phyloP scores from a whole-genome alignment of 1,140 invertebrate species.

The Ceratina japonica region DNA sequence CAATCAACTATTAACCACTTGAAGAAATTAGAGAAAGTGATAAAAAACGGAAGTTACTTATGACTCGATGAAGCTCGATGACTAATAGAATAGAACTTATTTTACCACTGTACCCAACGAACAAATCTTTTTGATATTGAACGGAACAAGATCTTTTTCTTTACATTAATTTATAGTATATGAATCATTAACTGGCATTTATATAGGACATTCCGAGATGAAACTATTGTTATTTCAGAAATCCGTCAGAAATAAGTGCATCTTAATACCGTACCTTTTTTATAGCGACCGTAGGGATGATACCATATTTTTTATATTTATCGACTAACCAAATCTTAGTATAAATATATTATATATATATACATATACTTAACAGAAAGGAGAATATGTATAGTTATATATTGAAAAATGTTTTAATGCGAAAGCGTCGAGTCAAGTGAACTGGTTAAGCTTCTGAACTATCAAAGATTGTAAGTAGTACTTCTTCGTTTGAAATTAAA shows the following conservation, averaged over 20 bases:
- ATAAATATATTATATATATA: constrained; percentile 38
- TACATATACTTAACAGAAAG: constrained; percentile 27
- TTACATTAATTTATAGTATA: constrained; percentile 7
- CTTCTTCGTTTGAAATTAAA: too few relatives aligned
- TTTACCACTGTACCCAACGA: neutral
- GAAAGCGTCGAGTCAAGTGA: constrained; percentile 17
- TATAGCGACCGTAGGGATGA: constrained; percentile 21
- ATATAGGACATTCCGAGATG: neutral
- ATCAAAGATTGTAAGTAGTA: neutral
- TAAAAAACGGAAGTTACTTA: too few relatives aligned
- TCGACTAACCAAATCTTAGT: constrained; percentile 63
- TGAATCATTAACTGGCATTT: neutral
- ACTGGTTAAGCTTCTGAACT: neutral
- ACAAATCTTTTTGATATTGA: neutral
- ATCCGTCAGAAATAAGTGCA: neutral
- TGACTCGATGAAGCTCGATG: too few relatives aligned
- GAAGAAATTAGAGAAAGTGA: too few relatives aligned
- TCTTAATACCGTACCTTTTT: constrained; percentile 40
- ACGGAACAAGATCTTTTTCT: neutral
- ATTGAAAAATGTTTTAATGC: constrained; percentile 19
- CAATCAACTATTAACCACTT: too few relatives aligned
- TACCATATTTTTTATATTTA: constrained; percentile 53
- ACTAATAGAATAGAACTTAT: neutral
- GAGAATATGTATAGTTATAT: constrained; percentile 47
- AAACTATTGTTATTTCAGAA: neutral